phyloP scores from a whole-genome alignment of 2,113 vertebrate species.

The Climacteris rufus region DNA sequence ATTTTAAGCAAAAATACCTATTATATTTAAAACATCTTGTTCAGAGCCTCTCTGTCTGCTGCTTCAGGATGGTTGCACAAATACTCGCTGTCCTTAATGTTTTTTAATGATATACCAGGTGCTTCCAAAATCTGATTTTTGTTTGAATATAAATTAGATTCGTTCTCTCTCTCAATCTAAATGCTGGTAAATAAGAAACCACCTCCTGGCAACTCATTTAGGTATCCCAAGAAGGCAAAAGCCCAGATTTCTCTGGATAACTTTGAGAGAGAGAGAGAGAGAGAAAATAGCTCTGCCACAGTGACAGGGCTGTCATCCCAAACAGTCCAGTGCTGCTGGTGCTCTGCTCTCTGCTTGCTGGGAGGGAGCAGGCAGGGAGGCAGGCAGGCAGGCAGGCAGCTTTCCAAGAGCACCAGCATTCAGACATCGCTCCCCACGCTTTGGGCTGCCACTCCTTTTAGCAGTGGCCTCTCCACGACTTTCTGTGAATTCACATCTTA shows the following conservation, averaged over 20 bases:
- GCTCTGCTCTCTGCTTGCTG: neutral
- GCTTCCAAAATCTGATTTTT: neutral
- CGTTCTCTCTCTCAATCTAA: neutral
- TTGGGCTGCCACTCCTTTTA: neutral
- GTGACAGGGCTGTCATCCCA: fast-evolving
- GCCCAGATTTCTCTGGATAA: neutral
- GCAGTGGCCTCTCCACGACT: neutral
- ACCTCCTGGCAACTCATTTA: neutral
- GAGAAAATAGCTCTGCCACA: neutral
- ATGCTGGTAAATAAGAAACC: neutral
- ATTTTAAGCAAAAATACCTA: slow-evolving; percentile 61
- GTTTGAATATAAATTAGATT: neutral
- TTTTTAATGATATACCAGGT: neutral
- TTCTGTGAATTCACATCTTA: neutral
- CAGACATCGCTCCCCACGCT: fast-evolving
- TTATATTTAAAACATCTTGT: slow-evolving; percentile 57
- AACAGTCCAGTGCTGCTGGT: fast-evolving
- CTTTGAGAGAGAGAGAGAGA: neutral
- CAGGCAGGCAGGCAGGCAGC: neutral
- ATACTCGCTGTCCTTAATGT: neutral
- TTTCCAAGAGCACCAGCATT: neutral
- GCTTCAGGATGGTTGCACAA: neutral
- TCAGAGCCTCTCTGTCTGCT: slow-evolving; percentile 37
- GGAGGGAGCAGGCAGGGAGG: neutral
- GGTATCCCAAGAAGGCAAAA: neutral